These are phyloP conservation scores for Melanotaenia duboulayi DNA, from an alignment of 2,113 vertebrate species.

Conservation along the genomic window DNA sequence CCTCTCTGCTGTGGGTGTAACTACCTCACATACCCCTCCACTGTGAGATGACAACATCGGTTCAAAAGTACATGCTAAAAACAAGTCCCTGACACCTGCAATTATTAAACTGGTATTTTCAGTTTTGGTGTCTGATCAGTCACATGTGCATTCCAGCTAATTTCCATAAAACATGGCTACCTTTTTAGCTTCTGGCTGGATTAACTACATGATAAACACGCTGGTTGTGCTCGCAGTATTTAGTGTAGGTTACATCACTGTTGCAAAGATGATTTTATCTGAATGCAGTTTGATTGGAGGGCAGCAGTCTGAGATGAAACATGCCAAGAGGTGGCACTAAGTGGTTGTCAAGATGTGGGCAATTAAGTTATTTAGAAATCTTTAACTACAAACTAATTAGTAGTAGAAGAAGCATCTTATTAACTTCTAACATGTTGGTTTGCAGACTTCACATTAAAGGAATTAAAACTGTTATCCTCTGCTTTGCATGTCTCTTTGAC, in stretches of 20 bases:
- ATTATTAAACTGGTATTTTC: slow-evolving; percentile 25
- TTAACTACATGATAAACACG: not conserved
- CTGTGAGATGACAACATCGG: not conserved
- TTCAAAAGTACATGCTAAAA: not conserved
- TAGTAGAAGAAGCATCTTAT: too few relatives aligned
- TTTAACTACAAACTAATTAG: too few relatives aligned
- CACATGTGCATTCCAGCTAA: not conserved
- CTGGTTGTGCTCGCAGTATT: too few relatives aligned
- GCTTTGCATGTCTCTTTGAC: not conserved
- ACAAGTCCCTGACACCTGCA: not conserved
- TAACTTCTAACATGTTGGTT: too few relatives aligned
- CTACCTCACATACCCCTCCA: slow-evolving; percentile 11
- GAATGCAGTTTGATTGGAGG: too few relatives aligned
- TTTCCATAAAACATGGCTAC: not conserved
- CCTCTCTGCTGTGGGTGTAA: slow-evolving; percentile 9
- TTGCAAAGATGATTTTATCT: too few relatives aligned
- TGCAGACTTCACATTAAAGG: too few relatives aligned
- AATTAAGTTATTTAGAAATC: too few relatives aligned
- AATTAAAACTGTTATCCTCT: not conserved
- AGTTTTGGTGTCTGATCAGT: not conserved
- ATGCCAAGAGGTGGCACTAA: too few relatives aligned
- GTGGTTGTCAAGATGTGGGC: too few relatives aligned
- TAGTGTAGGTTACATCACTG: too few relatives aligned
- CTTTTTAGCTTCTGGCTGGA: not conserved
- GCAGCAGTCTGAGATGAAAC: too few relatives aligned